phyloP scores from a whole-genome alignment of 1,140 invertebrate genomes.

The Spodoptera frugiperda region DNA sequence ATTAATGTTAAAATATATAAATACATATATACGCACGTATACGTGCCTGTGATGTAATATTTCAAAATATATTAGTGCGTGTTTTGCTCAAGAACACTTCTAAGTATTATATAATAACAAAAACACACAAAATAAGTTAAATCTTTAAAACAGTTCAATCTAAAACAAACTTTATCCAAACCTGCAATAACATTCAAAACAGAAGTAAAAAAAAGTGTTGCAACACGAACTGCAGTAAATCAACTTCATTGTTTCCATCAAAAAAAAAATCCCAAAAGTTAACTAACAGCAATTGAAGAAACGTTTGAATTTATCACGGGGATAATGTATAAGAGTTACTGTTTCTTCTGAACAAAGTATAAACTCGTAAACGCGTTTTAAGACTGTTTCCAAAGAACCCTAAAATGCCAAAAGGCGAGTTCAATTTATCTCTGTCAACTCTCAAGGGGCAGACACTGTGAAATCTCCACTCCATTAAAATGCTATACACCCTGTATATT shows the following conservation, averaged over 20 bases:
- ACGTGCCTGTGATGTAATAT: too few species aligned
- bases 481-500: constrained; percentile 51
- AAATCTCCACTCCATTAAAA: constrained; percentile 65
- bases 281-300: constrained; percentile 12
- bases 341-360: constrained; percentile 35
- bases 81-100: too few species aligned
- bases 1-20: too few species aligned
- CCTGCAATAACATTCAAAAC: neutral
- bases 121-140: too few species aligned
- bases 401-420: constrained; percentile 57
- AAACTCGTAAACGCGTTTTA: constrained; percentile 48
- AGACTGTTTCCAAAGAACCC: constrained; percentile 44
- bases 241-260: neutral
- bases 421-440: constrained; percentile 66
- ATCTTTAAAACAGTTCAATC: neutral
- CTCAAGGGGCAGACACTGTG: constrained; percentile 61
- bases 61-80: too few species aligned
- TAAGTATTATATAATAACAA: too few species aligned
- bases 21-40: too few species aligned
- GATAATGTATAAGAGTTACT: constrained; percentile 30
- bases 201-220: neutral
- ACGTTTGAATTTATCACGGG: constrained; percentile 41
- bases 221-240: neutral
- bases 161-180: neutral
- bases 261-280: constrained; percentile 6